Conservation (phyloP, 2,888 invertebrate species). For the Tryphoninae sp. region DNA sequence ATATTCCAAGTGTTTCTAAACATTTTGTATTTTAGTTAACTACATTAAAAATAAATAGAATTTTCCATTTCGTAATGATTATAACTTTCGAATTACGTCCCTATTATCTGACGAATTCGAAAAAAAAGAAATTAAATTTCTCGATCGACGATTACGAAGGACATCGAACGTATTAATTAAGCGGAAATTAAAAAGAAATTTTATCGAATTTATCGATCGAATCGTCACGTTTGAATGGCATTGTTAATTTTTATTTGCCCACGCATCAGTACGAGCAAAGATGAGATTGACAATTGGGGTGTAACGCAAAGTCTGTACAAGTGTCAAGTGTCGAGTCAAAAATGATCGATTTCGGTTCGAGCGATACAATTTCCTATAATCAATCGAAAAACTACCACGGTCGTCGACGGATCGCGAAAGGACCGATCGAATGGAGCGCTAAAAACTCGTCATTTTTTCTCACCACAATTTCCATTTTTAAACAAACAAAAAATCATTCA, state of each 20-base stretch:
- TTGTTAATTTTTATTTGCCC: too few relatives aligned
- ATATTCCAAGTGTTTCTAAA: too few relatives aligned
- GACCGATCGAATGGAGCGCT: neutral
- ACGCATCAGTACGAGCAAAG: too few relatives aligned
- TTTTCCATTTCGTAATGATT: too few relatives aligned
- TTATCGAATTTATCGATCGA: too few relatives aligned
- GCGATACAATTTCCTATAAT: constrained; percentile 38
- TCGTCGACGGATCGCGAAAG: neutral
- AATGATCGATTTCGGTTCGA: constrained; percentile 11
- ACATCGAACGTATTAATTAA: too few relatives aligned
- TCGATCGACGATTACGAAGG: neutral
- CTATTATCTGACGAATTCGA: neutral
- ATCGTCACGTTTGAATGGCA: too few relatives aligned
- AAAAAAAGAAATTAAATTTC: neutral
- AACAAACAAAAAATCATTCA: neutral
- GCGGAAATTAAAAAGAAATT: too few relatives aligned
- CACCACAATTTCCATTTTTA: neutral
- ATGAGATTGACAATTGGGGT: too few relatives aligned
- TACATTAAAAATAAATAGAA: too few relatives aligned
- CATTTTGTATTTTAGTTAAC: too few relatives aligned
- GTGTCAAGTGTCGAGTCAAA: constrained; percentile 32
- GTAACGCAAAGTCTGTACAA: constrained; percentile 46
- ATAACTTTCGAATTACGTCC: too few relatives aligned
- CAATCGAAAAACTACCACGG: constrained; percentile 27
- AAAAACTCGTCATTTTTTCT: neutral